phyloP scores from a whole-genome alignment of 2,797 vertebrate species.

The Myotis planiceps region DNA sequence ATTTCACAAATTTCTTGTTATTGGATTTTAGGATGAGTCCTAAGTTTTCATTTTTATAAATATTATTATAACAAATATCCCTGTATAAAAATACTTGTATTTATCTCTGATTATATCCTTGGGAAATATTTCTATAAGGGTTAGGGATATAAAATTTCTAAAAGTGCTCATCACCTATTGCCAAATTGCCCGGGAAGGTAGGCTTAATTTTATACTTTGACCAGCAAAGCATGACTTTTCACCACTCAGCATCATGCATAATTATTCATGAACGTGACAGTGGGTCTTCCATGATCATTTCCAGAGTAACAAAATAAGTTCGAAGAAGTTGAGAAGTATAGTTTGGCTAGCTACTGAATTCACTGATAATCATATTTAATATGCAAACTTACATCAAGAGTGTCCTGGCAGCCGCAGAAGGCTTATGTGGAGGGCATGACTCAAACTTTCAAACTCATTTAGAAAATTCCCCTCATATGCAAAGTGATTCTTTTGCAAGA shows the following conservation, averaged over 20 bases:
- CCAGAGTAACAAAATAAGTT: slow-evolving; percentile 12
- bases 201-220: neutral
- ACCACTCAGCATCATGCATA: neutral
- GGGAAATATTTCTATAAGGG: neutral
- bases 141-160: neutral
- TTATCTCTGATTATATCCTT: neutral
- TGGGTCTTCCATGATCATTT: neutral
- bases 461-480: neutral
- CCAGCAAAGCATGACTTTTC: neutral
- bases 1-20: neutral
- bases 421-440: neutral
- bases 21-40: neutral
- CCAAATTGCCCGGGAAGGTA: neutral
- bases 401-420: neutral
- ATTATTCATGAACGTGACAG: neutral
- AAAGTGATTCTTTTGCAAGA: neutral
- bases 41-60: slow-evolving; percentile 37
- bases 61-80: neutral
- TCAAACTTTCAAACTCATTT: slow-evolving; percentile 21
- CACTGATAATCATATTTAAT: neutral
- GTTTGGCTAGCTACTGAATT: neutral
- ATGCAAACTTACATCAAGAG: neutral
- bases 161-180: neutral
- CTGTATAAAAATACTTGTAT: neutral
- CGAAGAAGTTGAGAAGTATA: neutral